Evolutionary conservation across 2,797 vertebrate species (phyloP).

Genomic region (Tauraco hartlaubi): DNA sequence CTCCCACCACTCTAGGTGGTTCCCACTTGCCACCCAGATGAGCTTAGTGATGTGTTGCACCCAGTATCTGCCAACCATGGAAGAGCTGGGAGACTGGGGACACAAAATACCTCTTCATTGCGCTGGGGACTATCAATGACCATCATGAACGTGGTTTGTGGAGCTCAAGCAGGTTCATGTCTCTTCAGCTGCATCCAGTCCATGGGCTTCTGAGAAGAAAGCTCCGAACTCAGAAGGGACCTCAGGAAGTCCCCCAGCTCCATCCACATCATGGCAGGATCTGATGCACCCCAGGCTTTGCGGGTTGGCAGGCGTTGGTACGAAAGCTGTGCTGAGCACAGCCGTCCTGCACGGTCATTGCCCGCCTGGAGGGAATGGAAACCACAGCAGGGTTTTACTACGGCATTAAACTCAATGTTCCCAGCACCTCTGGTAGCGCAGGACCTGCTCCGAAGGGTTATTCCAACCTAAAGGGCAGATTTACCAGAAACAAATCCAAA

Average conservation of each 20-base stretch:
- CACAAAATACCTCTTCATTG: not conserved
- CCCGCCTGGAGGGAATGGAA: not conserved
- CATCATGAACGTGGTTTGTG: not conserved
- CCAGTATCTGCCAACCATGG: not conserved
- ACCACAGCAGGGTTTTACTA: not conserved
- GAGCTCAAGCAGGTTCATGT: accelerated
- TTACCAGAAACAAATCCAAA: not conserved
- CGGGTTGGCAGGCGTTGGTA: not conserved
- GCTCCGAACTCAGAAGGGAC: not conserved
- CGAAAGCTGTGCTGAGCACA: not conserved
- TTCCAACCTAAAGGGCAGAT: slow-evolving; percentile 26
- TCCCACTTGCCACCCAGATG: not conserved
- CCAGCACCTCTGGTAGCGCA: not conserved
- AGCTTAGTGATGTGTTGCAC: not conserved
- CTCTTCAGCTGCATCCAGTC: not conserved
- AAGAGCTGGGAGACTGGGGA: not conserved
- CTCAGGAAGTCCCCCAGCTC: not conserved
- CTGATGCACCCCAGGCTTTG: not conserved
- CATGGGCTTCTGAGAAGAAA: not conserved
- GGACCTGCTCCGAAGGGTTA: not conserved
- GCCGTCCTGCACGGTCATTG: not conserved
- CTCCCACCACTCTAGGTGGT: not conserved
- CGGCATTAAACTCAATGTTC: not conserved
- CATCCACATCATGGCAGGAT: not conserved
- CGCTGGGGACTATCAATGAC: not conserved